Percentiles rank a stretch among this genome's conserved stretches.
phyloP scores from a whole-genome alignment of 2,797 vertebrate species.

The Sternotherus odoratus region DNA sequence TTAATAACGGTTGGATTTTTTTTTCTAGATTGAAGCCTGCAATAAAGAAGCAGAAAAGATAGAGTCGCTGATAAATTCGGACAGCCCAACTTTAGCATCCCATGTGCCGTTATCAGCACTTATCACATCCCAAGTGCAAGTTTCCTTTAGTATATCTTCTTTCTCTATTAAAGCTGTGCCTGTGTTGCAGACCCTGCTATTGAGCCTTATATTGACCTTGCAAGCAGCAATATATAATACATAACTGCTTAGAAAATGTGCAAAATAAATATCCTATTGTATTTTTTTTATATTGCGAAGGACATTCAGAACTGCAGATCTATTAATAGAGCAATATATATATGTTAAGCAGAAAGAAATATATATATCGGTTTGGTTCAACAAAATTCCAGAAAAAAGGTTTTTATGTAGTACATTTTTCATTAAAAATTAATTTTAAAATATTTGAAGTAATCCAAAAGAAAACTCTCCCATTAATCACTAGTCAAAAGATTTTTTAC shows the following conservation, averaged over 20 bases:
- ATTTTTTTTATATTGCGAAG: conserved; percentile 30
- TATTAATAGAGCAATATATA: conserved; percentile 3
- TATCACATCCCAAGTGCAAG: conserved; percentile 88
- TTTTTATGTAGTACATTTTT: background rate
- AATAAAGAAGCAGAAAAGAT: conserved; percentile 99
- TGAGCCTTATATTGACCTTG: conserved; percentile 71
- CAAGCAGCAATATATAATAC: background rate
- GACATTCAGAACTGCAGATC: conserved; percentile 40
- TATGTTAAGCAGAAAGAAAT: conserved; percentile 35
- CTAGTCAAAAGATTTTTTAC: background rate
- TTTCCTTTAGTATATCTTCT: conserved; percentile 86
- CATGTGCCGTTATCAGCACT: conserved; percentile 95
- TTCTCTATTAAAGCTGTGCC: conserved; percentile 15
- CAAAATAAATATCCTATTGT: background rate
- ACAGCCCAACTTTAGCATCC: conserved; percentile 93
- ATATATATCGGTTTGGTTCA: conserved; percentile 33
- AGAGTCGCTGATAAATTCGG: conserved; percentile 95
- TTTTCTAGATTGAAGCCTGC: conserved; percentile 93
- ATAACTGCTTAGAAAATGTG: conserved; percentile 32
- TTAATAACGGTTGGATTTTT: background rate
- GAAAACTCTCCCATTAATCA: background rate
- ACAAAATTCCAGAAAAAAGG: background rate
- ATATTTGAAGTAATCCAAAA: conserved; percentile 4
- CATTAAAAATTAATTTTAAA: conserved; percentile 15
- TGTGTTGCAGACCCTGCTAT: conserved; percentile 50